A percentile compares a stretch with the other conserved stretches of the same genome.
phyloP scores from a whole-genome alignment of 2,888 invertebrate genomes.

The Archips xylosteana region DNA sequence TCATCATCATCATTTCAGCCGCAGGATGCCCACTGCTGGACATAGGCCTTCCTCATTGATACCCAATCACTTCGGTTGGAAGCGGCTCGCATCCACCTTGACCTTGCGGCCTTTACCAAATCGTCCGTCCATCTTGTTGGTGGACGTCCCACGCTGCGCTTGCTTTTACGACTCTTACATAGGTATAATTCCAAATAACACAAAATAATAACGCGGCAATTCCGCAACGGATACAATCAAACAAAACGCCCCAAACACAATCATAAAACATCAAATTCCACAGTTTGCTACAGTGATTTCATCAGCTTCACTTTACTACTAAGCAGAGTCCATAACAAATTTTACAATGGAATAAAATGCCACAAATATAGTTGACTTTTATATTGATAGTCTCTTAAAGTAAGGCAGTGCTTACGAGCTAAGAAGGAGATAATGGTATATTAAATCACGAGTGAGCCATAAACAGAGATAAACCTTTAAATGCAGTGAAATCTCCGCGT shows the following conservation, averaged over 20 bases:
- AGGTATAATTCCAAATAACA: not conserved
- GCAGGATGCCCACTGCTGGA: too few species aligned
- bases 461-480: constrained; percentile 30
- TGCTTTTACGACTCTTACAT: too few species aligned
- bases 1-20: too few species aligned
- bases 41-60: too few species aligned
- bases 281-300: not conserved
- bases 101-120: too few species aligned
- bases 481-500: constrained; percentile 23
- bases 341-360: constrained; percentile 15
- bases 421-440: constrained; percentile 21
- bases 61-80: too few species aligned
- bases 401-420: constrained; percentile 15
- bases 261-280: not conserved
- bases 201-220: not conserved
- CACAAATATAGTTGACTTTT: constrained; percentile 11
- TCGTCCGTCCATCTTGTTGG: too few species aligned
- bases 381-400: constrained; percentile 28
- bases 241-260: not conserved
- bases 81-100: too few species aligned
- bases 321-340: not conserved
- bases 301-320: not conserved
- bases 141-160: too few species aligned
- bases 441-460: constrained; percentile 35
- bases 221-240: not conserved